Conservation (phyloP, 2,888 invertebrate genomes). For the Philopedon plagiatum region DNA sequence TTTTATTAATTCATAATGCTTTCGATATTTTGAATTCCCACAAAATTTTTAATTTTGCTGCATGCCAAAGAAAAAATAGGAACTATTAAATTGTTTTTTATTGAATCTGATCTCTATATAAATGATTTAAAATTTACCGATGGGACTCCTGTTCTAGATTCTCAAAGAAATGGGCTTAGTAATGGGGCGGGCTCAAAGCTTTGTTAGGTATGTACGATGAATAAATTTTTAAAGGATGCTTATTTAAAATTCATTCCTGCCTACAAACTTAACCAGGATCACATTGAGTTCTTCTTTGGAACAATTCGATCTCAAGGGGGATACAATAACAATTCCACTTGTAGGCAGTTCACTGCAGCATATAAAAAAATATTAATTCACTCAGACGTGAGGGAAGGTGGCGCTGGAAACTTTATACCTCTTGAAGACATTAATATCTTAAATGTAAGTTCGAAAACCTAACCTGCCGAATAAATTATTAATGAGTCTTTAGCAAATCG, state of each 20-base stretch:
- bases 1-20: conserved; percentile 38
- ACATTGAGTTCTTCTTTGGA: conserved; percentile 49
- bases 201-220: conserved; percentile 32
- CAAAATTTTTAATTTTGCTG: conserved; percentile 45
- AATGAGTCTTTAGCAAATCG: conserved; percentile 34
- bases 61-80: conserved; percentile 31
- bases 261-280: conserved; percentile 52
- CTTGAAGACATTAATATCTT: conserved; percentile 46
- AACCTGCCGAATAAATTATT: conserved; percentile 44
- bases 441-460: conserved; percentile 39
- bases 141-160: conserved; percentile 32
- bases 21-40: conserved; percentile 49
- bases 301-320: conserved; percentile 36
- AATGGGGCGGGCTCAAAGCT: conserved; percentile 19
- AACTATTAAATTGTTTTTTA: conserved; percentile 18
- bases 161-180: conserved; percentile 39
- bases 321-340: conserved; percentile 47
- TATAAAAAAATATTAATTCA: conserved; percentile 44
- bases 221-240: conserved; percentile 10
- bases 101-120: conserved; percentile 21
- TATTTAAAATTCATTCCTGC: conserved; percentile 30
- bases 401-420: conserved; percentile 38
- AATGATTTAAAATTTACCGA: conserved; percentile 45
- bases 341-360: conserved; percentile 44
- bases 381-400: conserved; percentile 34